These are phyloP conservation scores for Popillia japonica DNA, from an alignment of 1,140 invertebrate species.

Conservation along the genomic window DNA sequence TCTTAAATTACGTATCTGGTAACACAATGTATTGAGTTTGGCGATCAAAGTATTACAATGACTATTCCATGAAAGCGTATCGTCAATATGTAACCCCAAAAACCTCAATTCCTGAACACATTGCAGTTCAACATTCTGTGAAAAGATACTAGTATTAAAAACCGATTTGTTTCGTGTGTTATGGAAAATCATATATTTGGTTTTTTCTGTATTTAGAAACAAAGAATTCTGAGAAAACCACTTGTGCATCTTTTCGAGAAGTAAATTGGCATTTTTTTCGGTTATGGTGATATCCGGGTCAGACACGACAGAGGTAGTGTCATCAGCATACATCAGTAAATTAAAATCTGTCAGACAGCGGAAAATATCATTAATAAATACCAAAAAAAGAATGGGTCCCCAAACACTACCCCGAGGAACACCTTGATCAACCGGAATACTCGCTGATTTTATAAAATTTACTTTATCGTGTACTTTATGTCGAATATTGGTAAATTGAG, in stretches of 20 bases:
- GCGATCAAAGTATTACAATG: conserved; percentile 3
- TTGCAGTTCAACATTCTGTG: neutral
- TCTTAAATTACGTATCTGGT: neutral
- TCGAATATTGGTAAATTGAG: neutral
- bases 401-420: neutral
- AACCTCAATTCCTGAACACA: neutral
- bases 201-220: conserved; percentile 12
- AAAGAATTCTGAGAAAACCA: neutral
- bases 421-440: neutral
- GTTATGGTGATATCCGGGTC: neutral
- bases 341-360: neutral
- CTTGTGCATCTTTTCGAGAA: neutral
- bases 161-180: neutral
- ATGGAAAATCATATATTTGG: conserved; percentile 6
- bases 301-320: neutral
- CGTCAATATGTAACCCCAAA: neutral
- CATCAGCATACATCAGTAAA: neutral
- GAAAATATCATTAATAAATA: neutral
- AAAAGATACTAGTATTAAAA: neutral
- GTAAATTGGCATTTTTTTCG: conserved; percentile 17
- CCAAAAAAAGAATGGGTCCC: neutral
- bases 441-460: neutral
- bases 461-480: neutral
- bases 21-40: neutral
- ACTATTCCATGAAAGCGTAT: neutral